Percentiles rank a stretch among this genome's conserved stretches.
phyloP scores from a whole-genome alignment of 1,140 invertebrate genomes.

The Drosophila pseudoananassae region DNA sequence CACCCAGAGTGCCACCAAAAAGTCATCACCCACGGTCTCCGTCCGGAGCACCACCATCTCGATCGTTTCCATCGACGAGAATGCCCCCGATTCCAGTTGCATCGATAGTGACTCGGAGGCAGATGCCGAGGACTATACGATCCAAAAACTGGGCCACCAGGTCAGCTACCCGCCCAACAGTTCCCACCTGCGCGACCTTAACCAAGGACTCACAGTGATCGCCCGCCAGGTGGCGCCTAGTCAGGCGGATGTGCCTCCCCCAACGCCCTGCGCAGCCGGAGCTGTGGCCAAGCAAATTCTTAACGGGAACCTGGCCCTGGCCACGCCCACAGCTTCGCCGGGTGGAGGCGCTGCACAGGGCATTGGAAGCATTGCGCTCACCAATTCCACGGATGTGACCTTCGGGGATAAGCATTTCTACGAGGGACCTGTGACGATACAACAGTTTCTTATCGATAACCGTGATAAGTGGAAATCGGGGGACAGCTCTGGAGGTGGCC shows the following conservation, averaged over 20 bases:
- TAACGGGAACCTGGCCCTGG: constrained; percentile 51
- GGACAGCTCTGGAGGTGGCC: constrained; percentile 43
- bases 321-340: constrained; percentile 32
- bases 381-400: constrained; percentile 87
- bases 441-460: constrained; percentile 86
- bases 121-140: constrained; percentile 68
- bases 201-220: constrained; percentile 62
- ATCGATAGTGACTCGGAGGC: constrained; percentile 78
- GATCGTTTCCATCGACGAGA: constrained; percentile 78
- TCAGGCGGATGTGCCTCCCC: constrained; percentile 4
- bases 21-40: constrained; percentile 67
- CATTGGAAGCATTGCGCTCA: constrained; percentile 86
- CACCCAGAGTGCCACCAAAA: constrained; percentile 18
- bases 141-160: constrained; percentile 80
- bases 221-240: constrained; percentile 58
- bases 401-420: constrained; percentile 88
- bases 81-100: constrained; percentile 76
- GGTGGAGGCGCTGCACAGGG: constrained; percentile 47
- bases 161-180: constrained; percentile 66
- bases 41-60: constrained; percentile 77
- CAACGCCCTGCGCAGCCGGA: constrained; percentile 25
- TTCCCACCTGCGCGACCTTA: constrained; percentile 65
- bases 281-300: constrained; percentile 60
- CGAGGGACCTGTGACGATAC: constrained; percentile 88
- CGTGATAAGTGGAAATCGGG: constrained; percentile 76